phyloP scores from a whole-genome alignment of 2,888 invertebrate genomes.

The Galerucella nymphaeae region DNA sequence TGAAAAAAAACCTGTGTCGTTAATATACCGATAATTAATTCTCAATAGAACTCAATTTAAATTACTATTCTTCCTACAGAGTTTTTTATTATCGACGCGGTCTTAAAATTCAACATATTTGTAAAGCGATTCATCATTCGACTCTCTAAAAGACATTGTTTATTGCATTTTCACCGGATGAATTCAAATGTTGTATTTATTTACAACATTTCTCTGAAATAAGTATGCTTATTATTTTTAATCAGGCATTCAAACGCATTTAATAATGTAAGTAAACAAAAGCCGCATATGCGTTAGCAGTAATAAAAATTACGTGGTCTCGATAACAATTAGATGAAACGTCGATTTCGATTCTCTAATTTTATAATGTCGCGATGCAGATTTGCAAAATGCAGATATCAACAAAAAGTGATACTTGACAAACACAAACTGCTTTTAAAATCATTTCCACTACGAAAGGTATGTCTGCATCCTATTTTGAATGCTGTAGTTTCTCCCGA shows the following conservation, averaged over 20 bases:
- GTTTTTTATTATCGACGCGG: constrained; percentile 8
- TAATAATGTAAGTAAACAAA: constrained; percentile 46
- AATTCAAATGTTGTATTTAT: constrained; percentile 40
- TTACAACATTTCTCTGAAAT: constrained; percentile 44
- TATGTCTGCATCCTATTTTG: no score
- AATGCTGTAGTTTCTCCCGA: no score
- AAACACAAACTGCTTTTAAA: background rate
- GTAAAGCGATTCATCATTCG: constrained; percentile 18
- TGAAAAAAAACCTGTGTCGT: background rate
- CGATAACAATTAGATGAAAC: constrained; percentile 38
- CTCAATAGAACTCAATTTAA: background rate
- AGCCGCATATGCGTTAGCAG: constrained; percentile 44
- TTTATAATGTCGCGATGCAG: background rate
- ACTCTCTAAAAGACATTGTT: constrained; percentile 19
- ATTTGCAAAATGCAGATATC: no score
- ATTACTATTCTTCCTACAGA: constrained; percentile 10
- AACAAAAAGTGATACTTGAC: background rate
- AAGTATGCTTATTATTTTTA: constrained; percentile 40
- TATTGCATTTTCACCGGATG: constrained; percentile 26
- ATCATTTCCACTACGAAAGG: no score
- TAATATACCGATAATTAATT: background rate
- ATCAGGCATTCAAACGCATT: constrained; percentile 37
- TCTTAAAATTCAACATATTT: constrained; percentile 21
- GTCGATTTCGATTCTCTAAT: constrained; percentile 12
- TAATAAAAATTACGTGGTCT: constrained; percentile 46